Evolutionary conservation across 2,113 vertebrate genomes (phyloP), one percentile per base, ranked within the genome.

Genomic region (Halichoerus grypus): DNA sequence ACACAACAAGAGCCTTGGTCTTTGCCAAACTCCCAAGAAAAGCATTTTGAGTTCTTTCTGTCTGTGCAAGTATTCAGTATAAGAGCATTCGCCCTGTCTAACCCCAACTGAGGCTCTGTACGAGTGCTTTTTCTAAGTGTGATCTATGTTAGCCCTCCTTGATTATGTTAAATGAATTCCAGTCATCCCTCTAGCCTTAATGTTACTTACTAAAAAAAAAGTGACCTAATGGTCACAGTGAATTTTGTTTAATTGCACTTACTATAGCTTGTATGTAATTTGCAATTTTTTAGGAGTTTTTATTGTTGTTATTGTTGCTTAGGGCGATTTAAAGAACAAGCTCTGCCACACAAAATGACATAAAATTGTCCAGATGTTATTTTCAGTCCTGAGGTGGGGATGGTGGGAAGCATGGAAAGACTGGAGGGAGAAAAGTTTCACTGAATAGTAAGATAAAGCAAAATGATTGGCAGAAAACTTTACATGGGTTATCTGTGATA

Each of bases 161-260:
- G 92, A 96, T 95, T 97, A 67, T 46, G 57, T 74, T 85, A 92
- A 91, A 96, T 96, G 69, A 94, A 95, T 97, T 96, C 74, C 77
- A 96, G 95, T 96, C 83, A 81, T 95, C 83, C 39, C 63, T 95
- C 46, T 31, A 61, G 57, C 69, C 63, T 84, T 93, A 94, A 42
- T 94, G 86, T 84, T 93, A 97, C 72, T 97, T 93, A 95, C 72
- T 93, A 84, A 96, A 98, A 95, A 97, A 55, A 65, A 49, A 94
- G 24, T 95, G 93, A 93, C 82, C 90, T 94, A 61, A 67, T 89
- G 81, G 80, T 97, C 92, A 84, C 63, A 95, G n/a, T 71, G 61
- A 92, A 96, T 97, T 95, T 53, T 95, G 65, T 77, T 96, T 97
- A 96, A 95, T 96, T 96, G 82, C 26, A 95, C 82, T 96, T 97